Percentiles rank a stretch among this genome's conserved stretches.
Evolutionary conservation across 2,113 vertebrate genomes (phyloP).

Genomic region (Sylvicapra grimmia): DNA sequence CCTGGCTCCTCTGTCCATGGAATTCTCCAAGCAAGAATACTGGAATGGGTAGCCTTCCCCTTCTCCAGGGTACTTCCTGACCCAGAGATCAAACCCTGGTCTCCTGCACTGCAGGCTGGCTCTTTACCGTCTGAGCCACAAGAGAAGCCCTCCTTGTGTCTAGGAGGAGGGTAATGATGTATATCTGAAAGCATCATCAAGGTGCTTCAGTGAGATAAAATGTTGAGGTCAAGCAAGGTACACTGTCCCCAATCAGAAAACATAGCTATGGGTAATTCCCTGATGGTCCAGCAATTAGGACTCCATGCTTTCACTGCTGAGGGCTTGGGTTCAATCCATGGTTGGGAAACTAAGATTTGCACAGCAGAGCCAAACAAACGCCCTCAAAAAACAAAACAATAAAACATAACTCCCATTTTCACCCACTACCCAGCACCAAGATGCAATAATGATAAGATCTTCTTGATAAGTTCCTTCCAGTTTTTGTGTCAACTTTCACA

Average conservation of each 20-base stretch:
- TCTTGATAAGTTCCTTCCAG: not conserved
- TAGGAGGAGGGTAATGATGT: not conserved
- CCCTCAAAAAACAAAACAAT: not conserved
- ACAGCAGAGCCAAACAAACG: not conserved
- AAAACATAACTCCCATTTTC: not conserved
- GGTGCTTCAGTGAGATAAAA: not conserved
- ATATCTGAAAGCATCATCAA: not conserved
- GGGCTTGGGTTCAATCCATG: fast-evolving
- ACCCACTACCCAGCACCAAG: not conserved
- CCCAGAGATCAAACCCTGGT: not conserved
- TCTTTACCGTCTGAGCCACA: not conserved
- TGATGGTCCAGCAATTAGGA: not conserved
- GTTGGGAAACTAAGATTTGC: not conserved
- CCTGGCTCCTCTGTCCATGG: not conserved
- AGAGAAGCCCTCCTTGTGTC: not conserved
- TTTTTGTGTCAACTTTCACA: not conserved
- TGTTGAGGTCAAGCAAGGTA: not conserved
- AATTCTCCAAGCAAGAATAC: not conserved
- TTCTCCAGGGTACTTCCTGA: not conserved
- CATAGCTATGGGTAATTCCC: not conserved
- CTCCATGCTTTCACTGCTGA: not conserved
- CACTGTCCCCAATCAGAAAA: not conserved
- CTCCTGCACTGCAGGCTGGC: not conserved
- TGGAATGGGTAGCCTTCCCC: not conserved
- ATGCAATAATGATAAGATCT: not conserved